Evolutionary conservation across 2,113 vertebrate genomes (phyloP), one percentile per base, ranked within the genome.

Genomic region (Aleadryas rufinucha): DNA sequence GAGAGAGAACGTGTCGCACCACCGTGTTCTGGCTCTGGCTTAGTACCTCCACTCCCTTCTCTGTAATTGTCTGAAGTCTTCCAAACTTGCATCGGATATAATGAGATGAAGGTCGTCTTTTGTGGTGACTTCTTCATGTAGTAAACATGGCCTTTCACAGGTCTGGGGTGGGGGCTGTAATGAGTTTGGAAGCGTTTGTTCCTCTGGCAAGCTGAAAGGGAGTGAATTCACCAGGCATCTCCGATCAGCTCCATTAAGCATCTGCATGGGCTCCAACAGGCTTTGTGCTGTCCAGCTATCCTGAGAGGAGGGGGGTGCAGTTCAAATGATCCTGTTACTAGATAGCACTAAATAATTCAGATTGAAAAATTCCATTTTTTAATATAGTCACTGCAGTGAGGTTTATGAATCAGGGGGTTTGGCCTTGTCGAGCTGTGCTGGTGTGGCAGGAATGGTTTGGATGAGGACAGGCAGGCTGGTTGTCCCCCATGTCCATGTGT

Each of bases 101-200:
- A 94, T 72, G 93, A 97, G 91, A 91, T 87, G 95, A 89, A 79
- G 78, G 78, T 27, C 7, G 57, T 63, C 78, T 90, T 94, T 93
- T 94, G 89, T 87, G 72, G 89, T 93, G 86, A 89, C 88, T 93
- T 96, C 74, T 83, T 89, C 78, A 39, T 85, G 78, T 95, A 93
- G 93, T 61, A 90, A 94, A 80, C 87, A 80, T 79, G 59, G 87
- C 65, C 90, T 90, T 96, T 96, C 80, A 91, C 87, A 93, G 93
- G 93, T 79, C 75, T 83, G 89, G 89, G 91, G 92, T 68, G 91
- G 93, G 85, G 92, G 14, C 89, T 9, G 2, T 87, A 83, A 87
- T 90, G 91, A 96, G 82, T 84, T 95, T 95, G 90, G 90, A 96
- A 85, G 59, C 2, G 0, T 80, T 91, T 90, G 49, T 54, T 93